Percentiles rank a stretch among this genome's conserved stretches.
Conservation (phyloP, 2,797 vertebrate species). For the Arctocebus calabarensis region DNA sequence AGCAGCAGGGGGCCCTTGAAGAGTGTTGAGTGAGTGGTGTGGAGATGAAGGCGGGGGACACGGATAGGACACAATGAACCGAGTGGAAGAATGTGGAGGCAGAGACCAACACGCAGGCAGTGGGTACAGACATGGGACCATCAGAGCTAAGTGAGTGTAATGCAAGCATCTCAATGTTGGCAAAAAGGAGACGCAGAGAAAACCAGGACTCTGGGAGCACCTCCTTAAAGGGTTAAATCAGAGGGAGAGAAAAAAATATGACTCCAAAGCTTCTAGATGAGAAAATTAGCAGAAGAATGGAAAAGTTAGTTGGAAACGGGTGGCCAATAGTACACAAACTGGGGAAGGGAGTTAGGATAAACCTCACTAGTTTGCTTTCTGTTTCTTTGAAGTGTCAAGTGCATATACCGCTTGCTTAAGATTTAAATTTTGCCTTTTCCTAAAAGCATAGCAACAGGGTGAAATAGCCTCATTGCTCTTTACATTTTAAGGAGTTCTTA, state of each 20-base stretch:
- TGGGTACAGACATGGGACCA: fast-evolving
- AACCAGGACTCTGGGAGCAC: not conserved
- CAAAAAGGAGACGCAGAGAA: not conserved
- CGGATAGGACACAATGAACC: not conserved
- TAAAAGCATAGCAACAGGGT: slow-evolving; percentile 47
- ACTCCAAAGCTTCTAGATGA: not conserved
- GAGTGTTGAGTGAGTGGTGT: not conserved
- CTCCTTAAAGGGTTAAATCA: not conserved
- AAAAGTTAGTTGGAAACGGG: not conserved
- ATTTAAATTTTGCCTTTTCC: slow-evolving; percentile 71
- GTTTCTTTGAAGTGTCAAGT: slow-evolving; percentile 29
- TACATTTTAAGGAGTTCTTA: slow-evolving; percentile 62
- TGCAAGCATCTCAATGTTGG: not conserved
- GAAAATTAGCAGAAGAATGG: not conserved
- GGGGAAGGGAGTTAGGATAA: not conserved
- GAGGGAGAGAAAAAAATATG: not conserved
- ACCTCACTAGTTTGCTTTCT: slow-evolving; percentile 40
- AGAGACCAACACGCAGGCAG: fast-evolving
- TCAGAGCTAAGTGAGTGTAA: not conserved
- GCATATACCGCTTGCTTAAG: not conserved
- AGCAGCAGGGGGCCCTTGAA: not conserved
- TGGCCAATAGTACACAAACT: not conserved
- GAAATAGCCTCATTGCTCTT: slow-evolving; percentile 53
- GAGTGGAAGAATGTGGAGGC: not conserved
- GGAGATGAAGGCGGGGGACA: not conserved